Evolutionary conservation across 2,888 invertebrate species (phyloP), one percentile per base, ranked within the genome.

Genomic region (Drosophila monieri): DNA sequence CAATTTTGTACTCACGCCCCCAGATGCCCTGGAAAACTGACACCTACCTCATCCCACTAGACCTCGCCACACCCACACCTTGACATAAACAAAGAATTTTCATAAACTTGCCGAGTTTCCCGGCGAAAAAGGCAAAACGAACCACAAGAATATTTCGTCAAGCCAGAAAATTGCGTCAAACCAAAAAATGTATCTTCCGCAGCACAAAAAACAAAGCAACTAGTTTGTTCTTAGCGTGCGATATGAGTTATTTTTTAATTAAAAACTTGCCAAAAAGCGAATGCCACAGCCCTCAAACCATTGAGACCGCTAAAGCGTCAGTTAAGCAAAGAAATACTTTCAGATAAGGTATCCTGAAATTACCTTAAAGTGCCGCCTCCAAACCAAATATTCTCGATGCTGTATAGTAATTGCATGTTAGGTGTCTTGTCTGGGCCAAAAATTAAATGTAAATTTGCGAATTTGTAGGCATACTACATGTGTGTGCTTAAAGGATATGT

Each of bases 191-290:
- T 81, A 85, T 80, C 77, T 80, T 54, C 32, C 35, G 27, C 14
- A 6, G 60, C 37, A 30, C 15, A 2, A 30, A 54, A 15, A 18
- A 27, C 47, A 54, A 32, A 52, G n/a, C 27, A 43, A 57, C 48
- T 52, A 37, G 43, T 54, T 52, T 32, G 43, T 54, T 48, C 23
- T 27, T 23, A 15, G 14, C 51, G 35, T 12, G 53, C 37, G 64
- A 66, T 72, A 74, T 76, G 78, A 80, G 80, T 84, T 85, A 79
- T 85, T 80, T 80, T 80, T 81, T 85, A 81, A 85, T 81, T 85
- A 81, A 81, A 80, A 81, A 73, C 75, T 66, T 49, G 9, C 44
- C 43, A 51, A 39, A 49, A 32, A 18, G 4, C 12, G 15, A 39
- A 32, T 52, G 32, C 51, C 69, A 66, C 61, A 18, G 39, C 39